phyloP scores from a whole-genome alignment of 2,113 vertebrate species.

The Pagrus major region DNA sequence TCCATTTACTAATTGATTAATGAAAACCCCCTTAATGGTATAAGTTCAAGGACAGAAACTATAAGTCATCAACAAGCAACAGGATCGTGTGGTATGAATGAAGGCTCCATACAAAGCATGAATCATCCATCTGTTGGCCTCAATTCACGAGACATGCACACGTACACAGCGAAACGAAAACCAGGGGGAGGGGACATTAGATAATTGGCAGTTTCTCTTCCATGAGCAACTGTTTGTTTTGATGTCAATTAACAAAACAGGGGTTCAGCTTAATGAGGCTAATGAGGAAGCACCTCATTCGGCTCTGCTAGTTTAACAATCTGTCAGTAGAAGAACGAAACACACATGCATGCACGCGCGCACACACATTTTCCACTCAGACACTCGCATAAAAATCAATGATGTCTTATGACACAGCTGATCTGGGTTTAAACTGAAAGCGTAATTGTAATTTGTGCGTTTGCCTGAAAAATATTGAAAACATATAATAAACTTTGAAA shows the following conservation, averaged over 20 bases:
- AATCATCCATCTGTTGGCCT: slow-evolving; percentile 25
- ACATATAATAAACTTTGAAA: background rate
- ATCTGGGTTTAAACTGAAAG: background rate
- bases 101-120: slow-evolving; percentile 18
- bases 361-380: background rate
- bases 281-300: slow-evolving; percentile 71
- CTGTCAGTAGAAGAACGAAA: slow-evolving; percentile 47
- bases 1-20: too few species aligned
- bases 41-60: slow-evolving; percentile 1
- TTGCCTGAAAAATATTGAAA: background rate
- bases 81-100: slow-evolving; percentile 6
- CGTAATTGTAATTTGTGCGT: background rate
- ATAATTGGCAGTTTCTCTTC: slow-evolving; percentile 66
- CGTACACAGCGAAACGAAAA: slow-evolving; percentile 3
- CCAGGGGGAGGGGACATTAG: slow-evolving; percentile 26
- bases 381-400: background rate
- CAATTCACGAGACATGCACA: slow-evolving; percentile 19
- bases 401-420: background rate
- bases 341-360: background rate
- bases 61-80: background rate
- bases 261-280: slow-evolving; percentile 75
- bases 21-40: background rate
- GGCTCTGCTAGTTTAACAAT: slow-evolving; percentile 55
- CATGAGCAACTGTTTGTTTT: slow-evolving; percentile 76
- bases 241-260: slow-evolving; percentile 77